A percentile compares a stretch with the other conserved stretches of the same genome.
Evolutionary conservation across 2,888 invertebrate genomes (phyloP).

Genomic region (Atrina japonica): DNA sequence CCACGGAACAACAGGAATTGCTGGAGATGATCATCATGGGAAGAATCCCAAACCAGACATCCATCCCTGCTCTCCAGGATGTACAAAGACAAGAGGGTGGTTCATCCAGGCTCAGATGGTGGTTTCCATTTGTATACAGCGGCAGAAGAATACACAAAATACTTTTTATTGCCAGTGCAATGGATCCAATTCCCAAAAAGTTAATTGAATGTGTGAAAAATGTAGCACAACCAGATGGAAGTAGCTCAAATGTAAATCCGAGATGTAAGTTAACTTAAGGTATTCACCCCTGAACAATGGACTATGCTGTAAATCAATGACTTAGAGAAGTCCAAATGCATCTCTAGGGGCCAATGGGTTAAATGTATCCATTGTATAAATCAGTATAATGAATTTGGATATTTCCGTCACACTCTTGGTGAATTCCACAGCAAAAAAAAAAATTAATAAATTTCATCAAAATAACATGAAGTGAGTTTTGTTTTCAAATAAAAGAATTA

Average conservation of each 20-base stretch:
- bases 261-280: constrained; percentile 47
- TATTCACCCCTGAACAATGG: no score
- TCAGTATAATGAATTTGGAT: no score
- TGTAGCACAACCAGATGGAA: constrained; percentile 44
- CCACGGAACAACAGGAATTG: constrained; percentile 24
- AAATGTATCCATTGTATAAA: no score
- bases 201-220: constrained; percentile 37
- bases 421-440: no score
- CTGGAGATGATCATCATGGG: constrained; percentile 42
- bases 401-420: no score
- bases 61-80: constrained; percentile 39
- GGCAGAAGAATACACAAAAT: constrained; percentile 42
- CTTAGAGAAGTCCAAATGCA: no score
- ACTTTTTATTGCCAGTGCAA: constrained; percentile 37
- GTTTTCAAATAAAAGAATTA: no score
- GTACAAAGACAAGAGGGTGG: constrained; percentile 24
- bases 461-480: no score
- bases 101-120: constrained; percentile 3
- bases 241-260: constrained; percentile 29
- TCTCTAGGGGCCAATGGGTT: no score
- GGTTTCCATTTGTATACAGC: constrained; percentile 33
- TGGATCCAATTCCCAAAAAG: constrained; percentile 33
- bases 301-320: no score
- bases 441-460: no score
- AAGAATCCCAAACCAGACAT: constrained; percentile 36